These are phyloP conservation scores for Megaleporinus macrocephalus DNA, from an alignment of 2,113 vertebrate species.

Conservation along the genomic window DNA sequence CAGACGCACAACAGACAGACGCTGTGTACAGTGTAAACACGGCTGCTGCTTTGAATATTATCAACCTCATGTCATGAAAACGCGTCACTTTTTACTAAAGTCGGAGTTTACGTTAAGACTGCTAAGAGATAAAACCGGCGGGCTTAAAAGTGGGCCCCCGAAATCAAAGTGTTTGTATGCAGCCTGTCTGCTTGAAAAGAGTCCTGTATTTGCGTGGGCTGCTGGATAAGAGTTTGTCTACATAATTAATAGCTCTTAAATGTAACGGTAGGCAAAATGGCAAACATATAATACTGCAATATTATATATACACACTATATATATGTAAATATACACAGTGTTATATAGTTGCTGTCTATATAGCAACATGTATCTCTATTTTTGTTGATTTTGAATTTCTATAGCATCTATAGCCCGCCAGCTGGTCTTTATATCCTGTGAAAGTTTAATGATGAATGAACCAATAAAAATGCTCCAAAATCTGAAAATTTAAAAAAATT, in stretches of 20 bases:
- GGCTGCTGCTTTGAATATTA: conserved; percentile 10
- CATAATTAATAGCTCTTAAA: not conserved
- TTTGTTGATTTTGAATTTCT: too few species aligned
- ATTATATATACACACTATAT: too few species aligned
- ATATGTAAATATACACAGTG: too few species aligned
- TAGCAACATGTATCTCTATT: too few species aligned
- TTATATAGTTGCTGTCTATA: too few species aligned
- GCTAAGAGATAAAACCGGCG: not conserved
- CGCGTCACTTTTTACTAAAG: not conserved
- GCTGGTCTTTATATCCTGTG: too few species aligned
- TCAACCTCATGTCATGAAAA: not conserved
- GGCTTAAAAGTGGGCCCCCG: not conserved
- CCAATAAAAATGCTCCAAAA: too few species aligned
- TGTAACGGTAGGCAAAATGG: not conserved
- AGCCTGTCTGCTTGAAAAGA: not conserved
- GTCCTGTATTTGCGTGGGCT: not conserved
- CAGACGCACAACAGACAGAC: not conserved
- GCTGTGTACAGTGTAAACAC: not conserved
- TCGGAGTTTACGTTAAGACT: conserved; percentile 4
- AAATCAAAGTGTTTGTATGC: conserved; percentile 13
- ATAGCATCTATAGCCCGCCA: too few species aligned
- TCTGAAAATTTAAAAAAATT: too few species aligned
- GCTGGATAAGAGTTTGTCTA: not conserved
- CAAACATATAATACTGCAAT: too few species aligned
- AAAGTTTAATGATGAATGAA: too few species aligned